phyloP scores from a whole-genome alignment of 1,140 invertebrate genomes.

The Drosophila bifasciata region DNA sequence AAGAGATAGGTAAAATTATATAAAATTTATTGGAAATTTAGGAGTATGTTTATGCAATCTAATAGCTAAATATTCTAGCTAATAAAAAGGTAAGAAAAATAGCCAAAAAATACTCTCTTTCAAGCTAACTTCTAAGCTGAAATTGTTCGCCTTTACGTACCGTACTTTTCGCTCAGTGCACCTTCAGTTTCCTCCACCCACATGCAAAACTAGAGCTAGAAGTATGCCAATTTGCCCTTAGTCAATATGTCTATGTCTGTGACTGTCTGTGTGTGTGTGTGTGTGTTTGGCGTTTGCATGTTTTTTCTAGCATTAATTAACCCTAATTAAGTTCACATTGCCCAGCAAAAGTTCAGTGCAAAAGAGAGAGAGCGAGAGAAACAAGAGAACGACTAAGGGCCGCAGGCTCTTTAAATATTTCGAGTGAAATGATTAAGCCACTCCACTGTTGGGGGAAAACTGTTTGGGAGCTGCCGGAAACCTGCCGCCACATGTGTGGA shows the following conservation, averaged over 20 bases:
- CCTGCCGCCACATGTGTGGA: constrained; percentile 24
- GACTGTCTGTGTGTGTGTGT: constrained; percentile 4
- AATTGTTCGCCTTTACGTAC: no score
- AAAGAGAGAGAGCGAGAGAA: background rate
- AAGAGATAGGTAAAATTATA: no score
- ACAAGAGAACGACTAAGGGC: constrained; percentile 10
- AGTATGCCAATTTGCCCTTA: constrained; percentile 62
- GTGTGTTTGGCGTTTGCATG: constrained; percentile 11
- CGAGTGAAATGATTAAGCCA: constrained; percentile 65
- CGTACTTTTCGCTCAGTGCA: no score
- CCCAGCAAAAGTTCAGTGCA: constrained; percentile 8
- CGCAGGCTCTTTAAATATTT: constrained; percentile 38
- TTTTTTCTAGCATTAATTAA: constrained; percentile 75
- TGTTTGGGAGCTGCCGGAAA: background rate
- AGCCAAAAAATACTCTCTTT: no score
- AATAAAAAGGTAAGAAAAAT: no score
- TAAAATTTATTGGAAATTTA: no score
- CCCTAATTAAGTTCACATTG: constrained; percentile 73
- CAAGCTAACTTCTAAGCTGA: no score
- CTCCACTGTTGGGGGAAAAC: background rate
- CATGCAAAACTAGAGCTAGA: constrained; percentile 11
- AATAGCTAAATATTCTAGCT: no score
- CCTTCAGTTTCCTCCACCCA: constrained; percentile 1
- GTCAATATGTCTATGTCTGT: constrained; percentile 43
- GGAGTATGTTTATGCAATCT: no score